Evolutionary conservation across 1,140 invertebrate genomes (phyloP), one percentile per base, ranked within the genome.

Genomic region (Drosophila obscura): DNA sequence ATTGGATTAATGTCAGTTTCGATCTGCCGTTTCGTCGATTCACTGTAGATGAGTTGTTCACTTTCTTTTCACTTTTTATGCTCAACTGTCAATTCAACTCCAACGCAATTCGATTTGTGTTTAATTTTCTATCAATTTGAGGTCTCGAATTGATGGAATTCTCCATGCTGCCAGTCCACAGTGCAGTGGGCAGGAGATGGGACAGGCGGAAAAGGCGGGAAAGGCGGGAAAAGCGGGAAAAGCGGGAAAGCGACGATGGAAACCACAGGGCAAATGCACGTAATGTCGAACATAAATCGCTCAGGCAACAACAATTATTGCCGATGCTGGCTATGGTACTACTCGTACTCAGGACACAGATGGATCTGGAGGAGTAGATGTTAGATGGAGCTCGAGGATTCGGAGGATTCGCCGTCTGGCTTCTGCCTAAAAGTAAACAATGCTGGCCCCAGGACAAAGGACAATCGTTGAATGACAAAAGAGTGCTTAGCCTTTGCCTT

Each of bases 381-480:
- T 4, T 13, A 13, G 35, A 39, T 48, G 59, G 59, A 39, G n/a
- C 43, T 63, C 44, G 22, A 22, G 51, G n/a, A 22, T 26, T 9
- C 15, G 24, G 7, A 49, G 53, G 11, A 26, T 15, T 39, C n/a
- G 55, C n/a, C 13, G 48, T 61, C 13, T 8, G 24, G 55, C 60
- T 45, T 15, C 45, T 65, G 79, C 43, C 64, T 26, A 67, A 73
- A 77, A 74, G 82, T 79, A 73, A 73, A 85, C 77, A 84, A 85
- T 74, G 72, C 66, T 69, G 52, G 66, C 64, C 45, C 57, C 44
- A 75, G 74, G 60, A 88, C 83, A 87, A 88, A 88, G 77, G 77
- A 82, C 83, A 89, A 80, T 83, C 84, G 80, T 60, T 80, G 83
- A 80, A 83, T 83, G 84, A 89, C 83, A 83, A 88, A 83, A 80